Evolutionary conservation across 1,140 invertebrate species (phyloP).

Genomic region (Macrocentrus cingulum): DNA sequence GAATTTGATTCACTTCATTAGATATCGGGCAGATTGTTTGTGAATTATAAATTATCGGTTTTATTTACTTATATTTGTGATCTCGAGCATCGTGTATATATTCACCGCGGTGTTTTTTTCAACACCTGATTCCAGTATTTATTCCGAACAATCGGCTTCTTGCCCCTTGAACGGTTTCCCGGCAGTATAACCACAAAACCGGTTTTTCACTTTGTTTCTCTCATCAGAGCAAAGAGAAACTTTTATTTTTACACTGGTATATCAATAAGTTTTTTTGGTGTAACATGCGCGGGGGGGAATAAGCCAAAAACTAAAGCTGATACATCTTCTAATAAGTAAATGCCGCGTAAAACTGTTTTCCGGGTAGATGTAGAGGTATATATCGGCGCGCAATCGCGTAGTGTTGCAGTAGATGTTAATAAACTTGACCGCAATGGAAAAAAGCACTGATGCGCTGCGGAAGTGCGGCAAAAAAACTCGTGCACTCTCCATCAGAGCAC

Average conservation of each 20-base stretch:
- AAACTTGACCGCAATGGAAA: conserved; percentile 16
- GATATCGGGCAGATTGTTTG: no score
- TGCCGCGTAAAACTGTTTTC: no score
- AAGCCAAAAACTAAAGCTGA: no score
- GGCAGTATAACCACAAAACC: conserved; percentile 42
- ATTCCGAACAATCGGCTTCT: conserved; percentile 26
- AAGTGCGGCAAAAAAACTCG: conserved; percentile 8
- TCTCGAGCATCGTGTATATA: conserved; percentile 23
- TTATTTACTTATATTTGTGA: no score
- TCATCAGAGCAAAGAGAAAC: background rate
- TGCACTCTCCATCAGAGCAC: conserved; percentile 6
- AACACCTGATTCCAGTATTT: conserved; percentile 11
- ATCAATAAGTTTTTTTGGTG: no score
- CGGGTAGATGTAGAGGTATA: no score
- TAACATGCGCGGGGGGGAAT: no score
- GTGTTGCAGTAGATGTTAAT: no score
- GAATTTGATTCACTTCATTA: conserved; percentile 35
- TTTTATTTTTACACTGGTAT: conserved; percentile 11
- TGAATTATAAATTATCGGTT: no score
- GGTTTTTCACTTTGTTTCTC: conserved; percentile 32
- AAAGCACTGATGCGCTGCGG: conserved; percentile 1
- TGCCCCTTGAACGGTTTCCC: conserved; percentile 42
- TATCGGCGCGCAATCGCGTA: no score
- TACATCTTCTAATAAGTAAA: no score
- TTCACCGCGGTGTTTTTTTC: conserved; percentile 16